Percentiles rank a stretch among this genome's conserved stretches.
These are phyloP conservation scores for Elymnias hypermnestra DNA, from an alignment of 1,140 invertebrate species.

Conservation along the genomic window DNA sequence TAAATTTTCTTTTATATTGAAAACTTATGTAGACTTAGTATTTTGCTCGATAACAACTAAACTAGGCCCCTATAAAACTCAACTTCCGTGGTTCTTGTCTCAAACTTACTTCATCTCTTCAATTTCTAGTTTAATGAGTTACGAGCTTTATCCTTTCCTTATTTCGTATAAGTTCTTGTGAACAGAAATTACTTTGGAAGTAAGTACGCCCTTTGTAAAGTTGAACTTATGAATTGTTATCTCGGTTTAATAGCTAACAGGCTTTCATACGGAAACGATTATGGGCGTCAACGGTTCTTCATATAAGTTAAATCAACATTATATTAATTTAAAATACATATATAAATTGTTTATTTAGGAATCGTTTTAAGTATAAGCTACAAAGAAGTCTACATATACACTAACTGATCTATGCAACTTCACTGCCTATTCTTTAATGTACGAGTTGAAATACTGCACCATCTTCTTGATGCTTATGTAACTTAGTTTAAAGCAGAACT, in stretches of 20 bases:
- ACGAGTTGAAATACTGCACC: no score
- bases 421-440: no score
- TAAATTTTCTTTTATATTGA: no score
- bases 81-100: background rate
- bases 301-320: background rate
- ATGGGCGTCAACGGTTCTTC: background rate
- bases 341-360: no score
- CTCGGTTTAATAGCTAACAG: background rate
- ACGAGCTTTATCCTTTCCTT: slow-evolving; percentile 9
- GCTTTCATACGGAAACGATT: background rate
- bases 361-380: no score
- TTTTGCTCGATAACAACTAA: no score
- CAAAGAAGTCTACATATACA: no score
- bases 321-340: background rate
- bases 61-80: background rate
- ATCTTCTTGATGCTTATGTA: no score
- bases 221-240: slow-evolving; percentile 1
- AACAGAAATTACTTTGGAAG: slow-evolving; percentile 5
- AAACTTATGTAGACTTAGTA: no score
- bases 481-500: no score
- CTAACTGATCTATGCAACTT: no score
- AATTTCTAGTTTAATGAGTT: slow-evolving; percentile 9
- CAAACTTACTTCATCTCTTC: slow-evolving; percentile 7
- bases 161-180: slow-evolving; percentile 4
- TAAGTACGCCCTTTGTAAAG: slow-evolving; percentile 2